These are phyloP conservation scores for Arctia plantaginis DNA, from an alignment of 2,888 invertebrate species.

Conservation along the genomic window DNA sequence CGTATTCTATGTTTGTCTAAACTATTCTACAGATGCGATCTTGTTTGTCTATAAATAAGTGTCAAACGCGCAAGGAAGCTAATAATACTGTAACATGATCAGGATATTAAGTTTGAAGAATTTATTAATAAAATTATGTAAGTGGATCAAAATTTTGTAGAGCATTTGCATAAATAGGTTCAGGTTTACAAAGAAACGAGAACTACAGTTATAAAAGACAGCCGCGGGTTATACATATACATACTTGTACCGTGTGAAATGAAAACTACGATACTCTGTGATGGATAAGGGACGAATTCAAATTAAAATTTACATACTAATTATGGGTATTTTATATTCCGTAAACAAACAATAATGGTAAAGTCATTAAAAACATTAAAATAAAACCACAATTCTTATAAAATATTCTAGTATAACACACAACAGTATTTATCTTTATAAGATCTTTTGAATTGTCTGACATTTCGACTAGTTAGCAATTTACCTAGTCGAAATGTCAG, in stretches of 20 bases:
- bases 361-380: conserved; percentile 33
- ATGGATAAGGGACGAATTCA: not conserved
- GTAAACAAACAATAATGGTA: conserved; percentile 23
- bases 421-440: too few relatives aligned
- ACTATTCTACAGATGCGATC: not conserved
- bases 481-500: not conserved
- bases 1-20: not conserved
- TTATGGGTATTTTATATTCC: conserved; percentile 8
- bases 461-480: too few relatives aligned
- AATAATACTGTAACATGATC: not conserved
- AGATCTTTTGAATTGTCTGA: too few relatives aligned
- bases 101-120: not conserved
- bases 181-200: not conserved
- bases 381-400: not conserved
- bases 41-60: not conserved
- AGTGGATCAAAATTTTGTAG: not conserved
- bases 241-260: not conserved
- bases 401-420: too few relatives aligned
- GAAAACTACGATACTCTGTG: not conserved
- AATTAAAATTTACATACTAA: conserved; percentile 12
- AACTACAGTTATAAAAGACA: not conserved
- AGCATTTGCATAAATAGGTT: not conserved
- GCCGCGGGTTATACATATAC: not conserved
- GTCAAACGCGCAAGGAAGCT: not conserved
- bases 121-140: not conserved